These are phyloP conservation scores for Diplodus puntazzo DNA, from an alignment of 2,797 vertebrate genomes.

Conservation along the genomic window DNA sequence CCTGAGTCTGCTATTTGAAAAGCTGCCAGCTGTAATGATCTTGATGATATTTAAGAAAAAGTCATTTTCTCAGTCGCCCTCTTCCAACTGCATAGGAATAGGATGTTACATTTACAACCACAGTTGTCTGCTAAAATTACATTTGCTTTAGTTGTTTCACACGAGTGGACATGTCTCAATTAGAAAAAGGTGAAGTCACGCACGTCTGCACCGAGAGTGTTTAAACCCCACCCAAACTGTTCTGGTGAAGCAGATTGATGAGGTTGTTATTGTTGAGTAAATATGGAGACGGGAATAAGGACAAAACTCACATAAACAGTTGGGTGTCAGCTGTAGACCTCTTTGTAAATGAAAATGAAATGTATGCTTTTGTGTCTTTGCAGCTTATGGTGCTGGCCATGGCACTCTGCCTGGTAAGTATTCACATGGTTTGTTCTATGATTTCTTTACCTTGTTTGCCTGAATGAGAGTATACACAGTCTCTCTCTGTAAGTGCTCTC, in stretches of 20 bases:
- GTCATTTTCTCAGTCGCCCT: background rate
- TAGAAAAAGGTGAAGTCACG: too few relatives aligned
- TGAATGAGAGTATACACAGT: slow-evolving; percentile 6
- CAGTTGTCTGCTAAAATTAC: background rate
- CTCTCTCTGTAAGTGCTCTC: background rate
- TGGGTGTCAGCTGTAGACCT: background rate
- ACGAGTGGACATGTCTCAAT: too few relatives aligned
- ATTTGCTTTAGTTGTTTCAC: background rate
- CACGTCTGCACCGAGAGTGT: too few relatives aligned
- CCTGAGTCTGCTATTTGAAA: background rate
- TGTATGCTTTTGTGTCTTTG: slow-evolving; percentile 33
- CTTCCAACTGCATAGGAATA: background rate
- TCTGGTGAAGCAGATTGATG: background rate
- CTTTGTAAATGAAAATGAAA: slow-evolving; percentile 7
- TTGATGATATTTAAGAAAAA: background rate
- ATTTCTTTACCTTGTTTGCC: background rate
- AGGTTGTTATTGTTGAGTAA: too few relatives aligned
- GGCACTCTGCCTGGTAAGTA: slow-evolving; percentile 76
- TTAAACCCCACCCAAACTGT: too few relatives aligned
- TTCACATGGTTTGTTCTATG: background rate
- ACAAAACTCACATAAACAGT: background rate
- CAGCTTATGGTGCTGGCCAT: slow-evolving; percentile 76
- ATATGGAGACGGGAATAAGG: background rate
- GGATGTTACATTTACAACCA: background rate
- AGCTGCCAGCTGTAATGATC: background rate